Conservation (phyloP, 2,113 vertebrate genomes). For the Chascanopsetta lugubris region DNA sequence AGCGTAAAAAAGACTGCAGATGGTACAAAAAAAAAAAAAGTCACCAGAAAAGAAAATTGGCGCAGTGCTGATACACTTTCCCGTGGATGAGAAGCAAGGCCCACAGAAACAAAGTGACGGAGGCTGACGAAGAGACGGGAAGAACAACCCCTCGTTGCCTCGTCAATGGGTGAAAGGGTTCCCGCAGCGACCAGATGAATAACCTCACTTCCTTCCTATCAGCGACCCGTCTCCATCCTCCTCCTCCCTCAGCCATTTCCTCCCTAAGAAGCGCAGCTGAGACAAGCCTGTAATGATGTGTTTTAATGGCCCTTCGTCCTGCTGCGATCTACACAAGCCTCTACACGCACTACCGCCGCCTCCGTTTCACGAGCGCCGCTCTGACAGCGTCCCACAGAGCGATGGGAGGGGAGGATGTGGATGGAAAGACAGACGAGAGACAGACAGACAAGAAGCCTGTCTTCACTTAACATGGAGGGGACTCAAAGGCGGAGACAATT, state of each 20-base stretch:
- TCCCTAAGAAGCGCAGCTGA: conserved; percentile 35
- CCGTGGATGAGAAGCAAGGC: background rate
- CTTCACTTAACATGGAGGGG: conserved; percentile 7
- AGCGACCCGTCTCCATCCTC: conserved; percentile 22
- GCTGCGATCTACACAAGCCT: conserved; percentile 38
- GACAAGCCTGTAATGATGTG: conserved; percentile 46
- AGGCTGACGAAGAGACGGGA: background rate
- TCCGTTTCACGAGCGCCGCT: conserved; percentile 30
- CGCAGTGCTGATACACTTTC: background rate
- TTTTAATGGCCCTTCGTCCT: conserved; percentile 56
- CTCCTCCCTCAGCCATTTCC: conserved; percentile 12
- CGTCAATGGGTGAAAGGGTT: conserved; percentile 39
- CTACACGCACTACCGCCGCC: conserved; percentile 30
- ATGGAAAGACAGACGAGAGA: conserved; percentile 1
- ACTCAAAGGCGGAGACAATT: conserved; percentile 16
- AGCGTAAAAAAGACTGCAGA: too few relatives aligned
- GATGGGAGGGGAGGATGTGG: conserved; percentile 15
- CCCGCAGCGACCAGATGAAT: conserved; percentile 24
- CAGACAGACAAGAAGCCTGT: background rate
- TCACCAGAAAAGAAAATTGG: background rate
- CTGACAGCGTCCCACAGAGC: conserved; percentile 32
- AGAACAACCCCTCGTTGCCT: conserved; percentile 44
- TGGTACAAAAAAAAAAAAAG: too few relatives aligned
- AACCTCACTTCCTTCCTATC: conserved; percentile 24
- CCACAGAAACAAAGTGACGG: background rate